Percentiles rank a stretch among this genome's conserved stretches.
Conservation (phyloP, 2,797 vertebrate species). For the Pempheris klunzingeri region DNA sequence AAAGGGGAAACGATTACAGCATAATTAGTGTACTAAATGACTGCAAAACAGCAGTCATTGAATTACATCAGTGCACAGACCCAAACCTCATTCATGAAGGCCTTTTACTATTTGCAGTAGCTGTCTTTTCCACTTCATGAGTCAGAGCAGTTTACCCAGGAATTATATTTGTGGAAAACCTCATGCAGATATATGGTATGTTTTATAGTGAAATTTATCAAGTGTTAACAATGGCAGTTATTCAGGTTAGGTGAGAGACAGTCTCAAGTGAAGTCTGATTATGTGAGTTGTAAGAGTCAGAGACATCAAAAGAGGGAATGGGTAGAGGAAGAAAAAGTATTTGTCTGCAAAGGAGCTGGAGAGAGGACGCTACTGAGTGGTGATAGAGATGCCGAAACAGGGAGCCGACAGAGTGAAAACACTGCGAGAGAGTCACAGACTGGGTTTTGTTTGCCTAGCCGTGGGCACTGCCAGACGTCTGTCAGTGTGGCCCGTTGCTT, state of each 20-base stretch:
- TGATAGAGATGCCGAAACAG: constrained; percentile 52
- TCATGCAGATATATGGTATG: constrained; percentile 60
- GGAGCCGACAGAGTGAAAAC: constrained; percentile 54
- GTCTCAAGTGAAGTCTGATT: constrained; percentile 10
- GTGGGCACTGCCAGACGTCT: constrained; percentile 76
- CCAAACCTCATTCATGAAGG: constrained; percentile 61
- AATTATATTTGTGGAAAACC: constrained; percentile 64
- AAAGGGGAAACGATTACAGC: constrained; percentile 62
- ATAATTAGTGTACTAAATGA: constrained; percentile 55
- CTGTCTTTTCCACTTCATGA: constrained; percentile 72
- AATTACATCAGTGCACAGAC: constrained; percentile 58
- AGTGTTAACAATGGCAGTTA: constrained; percentile 59
- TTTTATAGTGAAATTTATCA: constrained; percentile 71
- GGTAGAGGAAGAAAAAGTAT: constrained; percentile 37
- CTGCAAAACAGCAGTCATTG: constrained; percentile 57
- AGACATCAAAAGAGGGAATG: constrained; percentile 34
- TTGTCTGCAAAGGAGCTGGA: constrained; percentile 39
- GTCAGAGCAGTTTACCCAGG: constrained; percentile 66
- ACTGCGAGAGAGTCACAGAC: constrained; percentile 59
- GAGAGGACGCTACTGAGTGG: constrained; percentile 47
- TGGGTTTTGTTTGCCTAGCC: constrained; percentile 70
- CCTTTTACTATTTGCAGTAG: constrained; percentile 57
- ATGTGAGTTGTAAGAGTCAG: constrained; percentile 4
- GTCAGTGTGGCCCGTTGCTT: constrained; percentile 73
- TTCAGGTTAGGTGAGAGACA: constrained; percentile 42